Conservation (phyloP, 2,113 vertebrate genomes). For the Octodon degus region DNA sequence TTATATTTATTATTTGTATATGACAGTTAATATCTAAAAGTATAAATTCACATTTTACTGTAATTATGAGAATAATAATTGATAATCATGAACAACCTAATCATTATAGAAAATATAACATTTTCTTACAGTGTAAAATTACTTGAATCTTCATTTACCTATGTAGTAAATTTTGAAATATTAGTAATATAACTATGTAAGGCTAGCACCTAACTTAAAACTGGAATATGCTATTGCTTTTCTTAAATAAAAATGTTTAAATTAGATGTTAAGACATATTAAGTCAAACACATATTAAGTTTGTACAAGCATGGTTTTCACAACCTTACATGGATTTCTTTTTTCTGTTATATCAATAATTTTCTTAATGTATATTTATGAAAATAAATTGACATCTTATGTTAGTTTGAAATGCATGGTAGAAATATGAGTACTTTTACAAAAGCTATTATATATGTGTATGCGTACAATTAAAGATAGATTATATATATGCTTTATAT, state of each 20-base stretch:
- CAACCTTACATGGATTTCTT: neutral
- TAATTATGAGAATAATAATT: neutral
- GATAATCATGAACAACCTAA: neutral
- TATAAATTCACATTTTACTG: neutral
- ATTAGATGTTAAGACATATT: neutral
- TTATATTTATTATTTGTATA: neutral
- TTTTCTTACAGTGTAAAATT: neutral
- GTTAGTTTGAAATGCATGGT: neutral
- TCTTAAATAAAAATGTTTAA: neutral
- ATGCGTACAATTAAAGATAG: neutral
- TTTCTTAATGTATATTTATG: neutral
- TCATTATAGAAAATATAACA: neutral
- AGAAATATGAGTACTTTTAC: neutral
- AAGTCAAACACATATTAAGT: neutral
- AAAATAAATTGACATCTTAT: neutral
- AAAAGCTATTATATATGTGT: neutral
- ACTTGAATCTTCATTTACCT: neutral
- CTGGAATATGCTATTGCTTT: neutral
- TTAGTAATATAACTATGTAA: neutral
- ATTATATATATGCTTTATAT: neutral
- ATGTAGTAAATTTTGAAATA: neutral
- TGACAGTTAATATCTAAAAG: neutral
- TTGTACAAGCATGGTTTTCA: neutral
- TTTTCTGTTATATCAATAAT: neutral
- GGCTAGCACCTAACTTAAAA: neutral